These are phyloP conservation scores for Drosophila buzzatii DNA, from an alignment of 2,888 invertebrate species.

Conservation along the genomic window DNA sequence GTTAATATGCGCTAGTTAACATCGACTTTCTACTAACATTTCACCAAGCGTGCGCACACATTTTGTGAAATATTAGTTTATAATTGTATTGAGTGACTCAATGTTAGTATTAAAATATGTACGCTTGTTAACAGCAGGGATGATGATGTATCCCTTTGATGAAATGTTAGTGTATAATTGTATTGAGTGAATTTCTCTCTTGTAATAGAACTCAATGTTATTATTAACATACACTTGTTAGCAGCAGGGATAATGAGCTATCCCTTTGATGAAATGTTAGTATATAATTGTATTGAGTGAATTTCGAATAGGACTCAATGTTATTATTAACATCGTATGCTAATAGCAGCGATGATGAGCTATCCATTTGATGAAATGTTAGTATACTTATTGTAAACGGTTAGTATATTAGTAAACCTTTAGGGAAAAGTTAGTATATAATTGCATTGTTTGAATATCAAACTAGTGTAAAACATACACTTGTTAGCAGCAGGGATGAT, in stretches of 20 bases:
- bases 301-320: too few relatives aligned
- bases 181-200: not conserved
- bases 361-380: too few relatives aligned
- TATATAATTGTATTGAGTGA: not conserved
- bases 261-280: not conserved
- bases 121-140: not conserved
- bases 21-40: constrained; percentile 5
- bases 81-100: not conserved
- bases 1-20: constrained; percentile 10
- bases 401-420: not conserved
- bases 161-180: not conserved
- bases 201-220: too few relatives aligned
- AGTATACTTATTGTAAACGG: not conserved
- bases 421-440: not conserved
- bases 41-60: not conserved
- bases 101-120: not conserved
- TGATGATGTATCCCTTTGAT: too few relatives aligned
- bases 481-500: not conserved
- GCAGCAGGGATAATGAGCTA: not conserved
- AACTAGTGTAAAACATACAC: not conserved
- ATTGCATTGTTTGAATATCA: not conserved
- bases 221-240: not conserved
- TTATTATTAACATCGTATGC: too few relatives aligned
- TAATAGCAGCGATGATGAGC: too few relatives aligned
- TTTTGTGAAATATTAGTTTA: not conserved